Base-by-base conservation (phyloP, 1,140 invertebrate genomes). In the Gryon sp. region DNA sequence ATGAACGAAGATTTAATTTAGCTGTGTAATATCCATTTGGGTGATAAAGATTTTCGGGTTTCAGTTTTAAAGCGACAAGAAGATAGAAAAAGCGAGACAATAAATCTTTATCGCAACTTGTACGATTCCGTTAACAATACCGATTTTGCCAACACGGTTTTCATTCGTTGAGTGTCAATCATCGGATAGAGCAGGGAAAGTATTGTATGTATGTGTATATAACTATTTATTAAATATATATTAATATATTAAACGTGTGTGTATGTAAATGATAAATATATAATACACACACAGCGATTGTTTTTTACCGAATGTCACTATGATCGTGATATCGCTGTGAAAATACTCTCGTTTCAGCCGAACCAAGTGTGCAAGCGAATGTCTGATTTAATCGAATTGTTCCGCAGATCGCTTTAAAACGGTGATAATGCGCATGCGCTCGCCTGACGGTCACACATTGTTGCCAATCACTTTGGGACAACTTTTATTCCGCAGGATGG, bases 241-340 rank as follows among this genome's bases (percentile, higher is more conserved):
- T 65, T 14, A 24, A 30, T 9, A 48, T 45, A 26, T 18, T 14
- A 34, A 16, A 26, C 2, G n/a, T 5, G 12, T n/a, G 41, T 28
- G 32, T 36, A 20, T 45, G 15, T 55, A 59, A 60, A 46, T 34
- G 28, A 34, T 63, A 70, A 32, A 62, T 60, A 36, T 38, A 43
- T 46, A 62, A 62, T 59, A 6, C 5, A 30, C 30, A 48, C 32
- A 59, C 53, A 59, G 70, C 60, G 45, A 60, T 28, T 48, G 28
- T 68, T 75, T 75, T 75, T 75, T 62, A 60, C 59, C 36, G 52
- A 72, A 30, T 14, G 57, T 65, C 52, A 73, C 41, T 45, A 30
- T 73, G 38, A 38, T 38, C 55, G 40, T 53, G 43, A 63, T 59
- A 50, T 36, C 45, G 60, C 46, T 52, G 40, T 53, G 38, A 66